Evolutionary conservation across 35 echinoderm and acorn worm species (phyloP), one percentile per base, ranked within the genome.

Genomic region (Apostichopus californicus): DNA sequence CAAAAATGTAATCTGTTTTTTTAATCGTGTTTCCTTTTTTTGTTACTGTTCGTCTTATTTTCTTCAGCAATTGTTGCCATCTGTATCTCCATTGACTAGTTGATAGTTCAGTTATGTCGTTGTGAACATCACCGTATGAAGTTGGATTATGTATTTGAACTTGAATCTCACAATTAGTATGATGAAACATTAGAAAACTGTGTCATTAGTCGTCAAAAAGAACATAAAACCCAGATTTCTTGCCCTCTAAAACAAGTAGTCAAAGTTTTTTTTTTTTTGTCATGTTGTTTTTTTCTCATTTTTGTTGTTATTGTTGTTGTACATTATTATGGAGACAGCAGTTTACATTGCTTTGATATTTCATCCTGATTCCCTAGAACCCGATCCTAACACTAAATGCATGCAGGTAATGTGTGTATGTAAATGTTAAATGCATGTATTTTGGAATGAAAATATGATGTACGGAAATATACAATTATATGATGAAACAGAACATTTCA

Each of bases 401-500:
- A 83, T 83, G 80, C 80, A 83, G 55, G 8, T 46, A 83, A 46
- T 83, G 52, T 83, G 80, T 68, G 64, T 68, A 68, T 68, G 64
- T 68, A 68, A 83, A 46, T 15, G 80, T 83, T 83, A 56, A 83
- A 54, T 55, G 80, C 80, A 83, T 55, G 80, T 83, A 83, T 55
- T 80, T 83, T 83, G 80, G 80, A 83, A 55, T 83, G 80, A 83
- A 46, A 83, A 34, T 83, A 83, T 83, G 55, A 83, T 83, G 80
- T 83, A 55, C 55, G 80, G 55, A 83, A 83, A 68, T 83, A 83
- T 83, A 83, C 80, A 54, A 56, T 83, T 54, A 83, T 83, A 83
- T 55, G 80, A 83, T 55, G 34, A 83, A 68, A 68, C 64, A 68
- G 64, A 68, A 14, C 64, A 68, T 68, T 8, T 9, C 17, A 1